Base-by-base conservation (phyloP, 2,888 invertebrate genomes). In the Chaetogeoica ovagalla region DNA sequence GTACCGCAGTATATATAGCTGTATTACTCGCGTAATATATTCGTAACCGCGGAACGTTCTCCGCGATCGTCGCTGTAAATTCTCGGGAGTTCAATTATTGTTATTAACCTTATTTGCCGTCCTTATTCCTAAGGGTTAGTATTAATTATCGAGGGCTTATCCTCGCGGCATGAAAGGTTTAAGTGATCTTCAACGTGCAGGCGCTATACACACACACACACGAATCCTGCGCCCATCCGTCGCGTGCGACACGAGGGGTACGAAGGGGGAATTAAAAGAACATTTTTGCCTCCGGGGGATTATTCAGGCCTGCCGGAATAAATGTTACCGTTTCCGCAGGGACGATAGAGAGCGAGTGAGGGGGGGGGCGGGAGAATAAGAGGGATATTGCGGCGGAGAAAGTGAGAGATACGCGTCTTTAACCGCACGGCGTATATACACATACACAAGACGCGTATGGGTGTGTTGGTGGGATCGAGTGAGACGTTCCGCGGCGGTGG, bases 111-210 rank as follows among this genome's bases (percentile, higher is more conserved):
- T 79, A 79, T 79, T 79, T 79, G 55, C 71, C 63, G 55, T 63
- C 63, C 79, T 79, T 79, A 71, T 79, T 30, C 63, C 71, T 65
- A 71, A 77, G 77, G 77, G 71, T 79, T 79, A 71, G 70, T 79
- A 79, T 79, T 79, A 79, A 79, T 79, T 79, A 79, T 79, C 57
- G 79, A 63, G 23, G 70, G 71, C 62, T 79, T 79, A 79, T 71
- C 79, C 63, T 48, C 48, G 13, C 48, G 11, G 48, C 15, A n/a
- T 62, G 70, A 37, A 70, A 55, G 77, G 70, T 77, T 77, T 77
- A 71, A 70, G 79, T 71, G 70, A 63, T 79, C 79, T 79, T 63
- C 69, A 68, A 66, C 66, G 75, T 68, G 59, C 69, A 63, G 55
- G 74, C 19, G 63, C 59, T 17, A 48, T 48, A 55, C 37, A 70